phyloP scores from a whole-genome alignment of 1,140 invertebrate genomes.

The Aphis craccivora region DNA sequence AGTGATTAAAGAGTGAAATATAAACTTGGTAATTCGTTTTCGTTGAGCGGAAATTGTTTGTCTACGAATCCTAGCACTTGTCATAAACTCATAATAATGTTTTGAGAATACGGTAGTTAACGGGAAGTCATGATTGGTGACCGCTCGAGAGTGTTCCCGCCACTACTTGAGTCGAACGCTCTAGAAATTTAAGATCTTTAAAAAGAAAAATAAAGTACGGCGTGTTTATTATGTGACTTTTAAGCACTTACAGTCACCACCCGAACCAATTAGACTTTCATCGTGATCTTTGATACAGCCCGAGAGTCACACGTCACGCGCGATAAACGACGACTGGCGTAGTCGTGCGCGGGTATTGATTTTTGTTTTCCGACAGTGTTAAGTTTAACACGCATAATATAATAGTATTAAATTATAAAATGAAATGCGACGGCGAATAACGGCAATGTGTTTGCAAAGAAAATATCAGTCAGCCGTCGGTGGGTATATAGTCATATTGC shows the following conservation, averaged over 20 bases:
- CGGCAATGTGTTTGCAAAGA: not conserved
- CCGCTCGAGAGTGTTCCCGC: no score
- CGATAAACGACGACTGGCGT: not conserved
- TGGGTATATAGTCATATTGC: not conserved
- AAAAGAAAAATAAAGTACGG: not conserved
- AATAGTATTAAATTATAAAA: slow-evolving; percentile 13
- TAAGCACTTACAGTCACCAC: not conserved
- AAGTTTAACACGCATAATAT: slow-evolving; percentile 11
- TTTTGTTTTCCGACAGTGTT: slow-evolving; percentile 17
- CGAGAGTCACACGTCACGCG: not conserved
- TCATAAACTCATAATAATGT: no score
- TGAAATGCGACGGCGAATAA: not conserved
- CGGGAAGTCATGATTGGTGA: not conserved
- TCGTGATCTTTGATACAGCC: not conserved
- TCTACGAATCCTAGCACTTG: no score
- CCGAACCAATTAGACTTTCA: not conserved
- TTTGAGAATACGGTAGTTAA: no score
- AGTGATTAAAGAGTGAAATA: no score
- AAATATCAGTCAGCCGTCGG: slow-evolving; percentile 6
- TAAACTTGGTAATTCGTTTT: no score
- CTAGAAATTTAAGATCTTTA: not conserved
- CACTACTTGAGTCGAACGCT: not conserved
- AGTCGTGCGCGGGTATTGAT: not conserved
- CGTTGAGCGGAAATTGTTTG: no score
- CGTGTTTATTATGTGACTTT: no score